Evolutionary conservation across 1,140 invertebrate genomes (phyloP), one percentile per base, ranked within the genome.

Genomic region (Psix sp.): DNA sequence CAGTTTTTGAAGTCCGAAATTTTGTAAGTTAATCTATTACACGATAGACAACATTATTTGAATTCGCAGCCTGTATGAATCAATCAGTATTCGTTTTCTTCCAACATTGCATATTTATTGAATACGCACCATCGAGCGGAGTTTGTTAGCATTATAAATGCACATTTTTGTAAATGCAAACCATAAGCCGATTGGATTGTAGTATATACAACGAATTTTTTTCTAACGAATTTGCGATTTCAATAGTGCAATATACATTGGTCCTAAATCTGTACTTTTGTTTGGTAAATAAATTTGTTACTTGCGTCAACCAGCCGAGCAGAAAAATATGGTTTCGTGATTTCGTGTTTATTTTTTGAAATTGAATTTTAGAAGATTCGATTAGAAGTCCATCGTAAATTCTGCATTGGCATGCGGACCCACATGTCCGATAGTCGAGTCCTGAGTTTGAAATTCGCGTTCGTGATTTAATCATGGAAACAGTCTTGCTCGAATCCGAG

Each of bases 401-500:
- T 68, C 18, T 52, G 11, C 43, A 68, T 74, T 74, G 63, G 52
- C 57, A 68, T 74, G 63, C 72, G 57, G 39, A 68, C 52, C 62
- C 62, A 33, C 56, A 21, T 51, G 62, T 59, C 62, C 14, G 62
- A 74, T 74, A 67, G 62, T 62, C 63, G 57, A 74, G 72, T 68
- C 65, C 57, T 51, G 57, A 68, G 63, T 68, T 74, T 74, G 57
- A 65, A 65, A 68, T 57, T 74, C 39, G 66, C 35, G 48, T 26
- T 18, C 59, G 63, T 68, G 72, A 74, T 68, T 74, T 68, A 74
- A 74, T 74, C 72, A 74, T 57, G 63, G 49, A 24, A 51, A 68
- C 35, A 43, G 36, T 59, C 39, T 29, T 33, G 45, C 24, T 51
- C 52, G 51, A 57, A 63, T 68, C 63, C 51, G 57, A 74, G 68